Percentiles rank a stretch among this genome's conserved stretches.
These are phyloP conservation scores for Drosophila eohydei DNA, from an alignment of 2,888 invertebrate genomes.

Conservation along the genomic window DNA sequence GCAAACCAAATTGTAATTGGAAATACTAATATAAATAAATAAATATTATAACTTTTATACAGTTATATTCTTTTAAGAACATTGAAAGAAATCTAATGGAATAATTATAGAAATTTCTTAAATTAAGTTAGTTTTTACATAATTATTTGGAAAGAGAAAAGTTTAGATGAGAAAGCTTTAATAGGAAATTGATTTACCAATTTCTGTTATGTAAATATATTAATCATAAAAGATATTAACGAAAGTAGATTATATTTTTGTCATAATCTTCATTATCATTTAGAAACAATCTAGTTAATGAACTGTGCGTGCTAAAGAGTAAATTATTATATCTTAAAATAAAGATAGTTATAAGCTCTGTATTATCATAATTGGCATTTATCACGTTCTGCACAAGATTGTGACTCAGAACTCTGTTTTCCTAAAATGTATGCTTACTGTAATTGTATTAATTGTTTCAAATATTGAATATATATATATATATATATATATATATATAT, in stretches of 20 bases:
- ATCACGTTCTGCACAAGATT: constrained; percentile 49
- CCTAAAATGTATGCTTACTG: not conserved
- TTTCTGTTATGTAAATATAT: not conserved
- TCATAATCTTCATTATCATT: not conserved
- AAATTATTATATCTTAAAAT: constrained; percentile 15
- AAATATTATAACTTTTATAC: too few species aligned
- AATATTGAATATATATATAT: not conserved
- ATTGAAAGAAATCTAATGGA: too few species aligned
- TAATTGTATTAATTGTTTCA: constrained; percentile 2
- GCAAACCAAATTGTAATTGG: too few species aligned
- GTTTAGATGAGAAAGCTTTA: too few species aligned
- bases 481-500: constrained; percentile 7
- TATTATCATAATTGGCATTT: not conserved
- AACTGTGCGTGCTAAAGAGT: constrained; percentile 32
- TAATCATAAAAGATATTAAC: not conserved
- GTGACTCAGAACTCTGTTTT: constrained; percentile 27
- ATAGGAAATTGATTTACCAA: too few species aligned
- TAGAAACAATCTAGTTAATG: not conserved
- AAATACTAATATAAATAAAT: too few species aligned
- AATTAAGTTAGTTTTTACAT: too few species aligned
- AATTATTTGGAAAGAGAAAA: too few species aligned
- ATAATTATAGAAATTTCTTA: too few species aligned
- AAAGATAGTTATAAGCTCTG: not conserved
- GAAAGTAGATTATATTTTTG: not conserved
- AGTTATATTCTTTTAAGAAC: too few species aligned